A percentile compares a stretch with the other conserved stretches of the same genome.
Evolutionary conservation across 2,113 vertebrate genomes (phyloP).

Genomic region (Hippoglossus stenolepis): DNA sequence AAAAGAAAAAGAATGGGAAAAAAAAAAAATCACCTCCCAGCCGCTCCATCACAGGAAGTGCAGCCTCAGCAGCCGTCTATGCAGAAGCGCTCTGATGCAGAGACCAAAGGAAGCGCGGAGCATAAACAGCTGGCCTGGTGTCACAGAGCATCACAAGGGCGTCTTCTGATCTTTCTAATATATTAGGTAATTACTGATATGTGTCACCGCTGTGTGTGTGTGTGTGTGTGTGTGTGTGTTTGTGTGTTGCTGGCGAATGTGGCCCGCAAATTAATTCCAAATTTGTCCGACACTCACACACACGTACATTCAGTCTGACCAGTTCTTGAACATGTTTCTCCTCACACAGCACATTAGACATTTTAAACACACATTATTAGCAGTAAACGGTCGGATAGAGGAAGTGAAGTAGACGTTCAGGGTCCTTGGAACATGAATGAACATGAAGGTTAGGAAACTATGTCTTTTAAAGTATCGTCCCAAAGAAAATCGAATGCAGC

Average conservation of each 20-base stretch:
- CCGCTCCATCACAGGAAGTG: conserved; percentile 65
- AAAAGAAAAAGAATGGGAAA: conserved; percentile 6
- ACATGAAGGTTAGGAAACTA: background rate
- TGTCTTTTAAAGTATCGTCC: background rate
- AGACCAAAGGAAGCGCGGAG: conserved; percentile 64
- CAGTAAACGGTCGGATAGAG: no score
- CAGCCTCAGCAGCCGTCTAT: conserved; percentile 70
- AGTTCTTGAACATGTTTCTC: no score
- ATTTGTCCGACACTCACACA: background rate
- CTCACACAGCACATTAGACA: no score
- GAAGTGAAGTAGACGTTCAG: background rate
- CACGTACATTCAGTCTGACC: background rate
- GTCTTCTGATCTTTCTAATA: conserved; percentile 73
- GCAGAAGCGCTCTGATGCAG: conserved; percentile 57
- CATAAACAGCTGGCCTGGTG: conserved; percentile 69
- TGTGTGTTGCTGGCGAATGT: no score
- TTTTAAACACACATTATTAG: background rate
- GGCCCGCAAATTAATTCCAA: background rate
- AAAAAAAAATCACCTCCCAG: conserved; percentile 21
- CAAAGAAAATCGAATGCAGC: no score
- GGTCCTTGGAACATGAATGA: background rate
- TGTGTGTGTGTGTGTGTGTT: background rate
- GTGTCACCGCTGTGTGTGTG: conserved; percentile 6
- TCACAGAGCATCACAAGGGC: conserved; percentile 50
- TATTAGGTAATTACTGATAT: conserved; percentile 68